phyloP scores from a whole-genome alignment of 2,113 vertebrate genomes.

The Lichenostomus cassidix region DNA sequence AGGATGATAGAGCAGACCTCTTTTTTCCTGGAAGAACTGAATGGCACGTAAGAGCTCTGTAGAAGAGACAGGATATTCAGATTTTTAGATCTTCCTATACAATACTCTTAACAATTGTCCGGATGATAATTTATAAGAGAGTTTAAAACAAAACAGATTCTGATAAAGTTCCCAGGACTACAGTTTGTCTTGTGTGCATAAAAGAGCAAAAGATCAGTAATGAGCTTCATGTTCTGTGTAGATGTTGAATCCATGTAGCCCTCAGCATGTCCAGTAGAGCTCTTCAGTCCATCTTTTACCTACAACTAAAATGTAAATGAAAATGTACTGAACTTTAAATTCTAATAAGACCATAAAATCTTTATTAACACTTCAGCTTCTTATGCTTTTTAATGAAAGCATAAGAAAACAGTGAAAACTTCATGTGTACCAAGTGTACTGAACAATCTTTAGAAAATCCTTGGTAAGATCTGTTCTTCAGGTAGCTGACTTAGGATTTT shows the following conservation, averaged over 20 bases:
- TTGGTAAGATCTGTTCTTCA: not conserved
- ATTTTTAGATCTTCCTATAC: not conserved
- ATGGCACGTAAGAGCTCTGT: not conserved
- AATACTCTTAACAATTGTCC: not conserved
- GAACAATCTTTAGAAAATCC: not conserved
- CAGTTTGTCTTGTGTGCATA: not conserved
- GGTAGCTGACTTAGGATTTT: not conserved
- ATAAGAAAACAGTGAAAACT: not conserved
- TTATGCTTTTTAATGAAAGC: not conserved
- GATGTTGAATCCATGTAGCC: not conserved
- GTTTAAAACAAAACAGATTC: not conserved
- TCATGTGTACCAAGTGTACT: not conserved
- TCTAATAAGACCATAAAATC: not conserved
- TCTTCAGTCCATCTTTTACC: not conserved
- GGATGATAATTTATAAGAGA: not conserved
- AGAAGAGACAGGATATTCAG: not conserved
- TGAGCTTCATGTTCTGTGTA: not conserved
- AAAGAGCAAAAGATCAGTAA: not conserved
- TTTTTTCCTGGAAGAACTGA: not conserved
- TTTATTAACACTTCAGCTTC: not conserved
- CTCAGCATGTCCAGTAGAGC: not conserved
- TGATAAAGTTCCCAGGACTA: not conserved
- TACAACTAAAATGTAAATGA: not conserved
- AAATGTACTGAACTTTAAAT: not conserved
- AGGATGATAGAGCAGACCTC: not conserved